These are phyloP conservation scores for Chrysolina americana DNA, from an alignment of 2,888 invertebrate species.

Conservation along the genomic window DNA sequence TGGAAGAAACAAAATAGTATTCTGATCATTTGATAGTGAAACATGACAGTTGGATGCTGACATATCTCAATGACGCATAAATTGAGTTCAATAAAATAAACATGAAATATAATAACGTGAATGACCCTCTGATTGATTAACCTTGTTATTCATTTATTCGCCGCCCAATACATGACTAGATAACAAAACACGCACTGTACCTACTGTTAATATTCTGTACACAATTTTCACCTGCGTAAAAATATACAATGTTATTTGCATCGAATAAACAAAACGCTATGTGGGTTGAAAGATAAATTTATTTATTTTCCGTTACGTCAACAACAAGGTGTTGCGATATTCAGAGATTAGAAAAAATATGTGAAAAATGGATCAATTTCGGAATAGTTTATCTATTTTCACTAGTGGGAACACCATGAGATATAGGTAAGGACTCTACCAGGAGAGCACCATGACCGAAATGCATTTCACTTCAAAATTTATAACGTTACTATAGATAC, in stretches of 20 bases:
- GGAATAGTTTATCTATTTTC: no score
- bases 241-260: conserved; percentile 24
- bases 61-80: neutral
- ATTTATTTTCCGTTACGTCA: conserved; percentile 11
- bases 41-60: neutral
- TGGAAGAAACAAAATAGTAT: no score
- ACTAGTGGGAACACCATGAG: no score
- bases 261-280: conserved; percentile 21
- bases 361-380: no score
- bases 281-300: conserved; percentile 27
- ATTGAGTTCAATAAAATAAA: neutral
- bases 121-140: conserved; percentile 10
- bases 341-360: neutral
- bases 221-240: conserved; percentile 28
- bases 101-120: neutral
- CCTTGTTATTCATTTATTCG: conserved; percentile 6
- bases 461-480: no score
- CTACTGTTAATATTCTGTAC: conserved; percentile 18
- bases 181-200: conserved; percentile 8
- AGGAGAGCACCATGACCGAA: no score
- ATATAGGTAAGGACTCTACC: no score
- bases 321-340: conserved; percentile 19
- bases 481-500: no score
- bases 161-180: conserved; percentile 7
- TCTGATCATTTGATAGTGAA: no score